These are phyloP conservation scores for Amitus sp. DNA, from an alignment of 2,888 invertebrate genomes.

Conservation along the genomic window DNA sequence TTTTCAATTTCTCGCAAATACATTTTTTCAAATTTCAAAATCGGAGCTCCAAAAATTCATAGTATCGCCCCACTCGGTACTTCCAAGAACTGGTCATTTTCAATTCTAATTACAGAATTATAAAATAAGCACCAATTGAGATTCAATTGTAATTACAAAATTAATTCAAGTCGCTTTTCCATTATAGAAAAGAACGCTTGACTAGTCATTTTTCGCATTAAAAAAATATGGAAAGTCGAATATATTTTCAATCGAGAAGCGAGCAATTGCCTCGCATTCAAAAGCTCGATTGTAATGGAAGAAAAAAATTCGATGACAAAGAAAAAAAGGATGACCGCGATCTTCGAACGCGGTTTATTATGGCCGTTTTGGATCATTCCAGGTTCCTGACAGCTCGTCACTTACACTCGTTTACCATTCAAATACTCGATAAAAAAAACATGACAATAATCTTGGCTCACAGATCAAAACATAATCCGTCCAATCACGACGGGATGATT, in stretches of 20 bases:
- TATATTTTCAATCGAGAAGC: no score
- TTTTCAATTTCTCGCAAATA: neutral
- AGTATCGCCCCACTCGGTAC: no score
- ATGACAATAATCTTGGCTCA: neutral
- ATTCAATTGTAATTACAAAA: no score
- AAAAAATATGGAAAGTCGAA: no score
- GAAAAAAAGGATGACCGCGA: neutral
- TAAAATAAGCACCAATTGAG: neutral
- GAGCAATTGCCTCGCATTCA: neutral
- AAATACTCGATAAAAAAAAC: neutral
- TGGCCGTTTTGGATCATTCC: conserved; percentile 4
- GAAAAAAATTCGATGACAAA: neutral
- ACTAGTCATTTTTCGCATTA: no score
- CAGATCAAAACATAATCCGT: neutral
- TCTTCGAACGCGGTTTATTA: neutral
- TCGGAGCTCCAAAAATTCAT: neutral
- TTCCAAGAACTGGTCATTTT: no score
- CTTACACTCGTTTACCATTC: neutral
- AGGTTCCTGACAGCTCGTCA: neutral
- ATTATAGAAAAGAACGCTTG: no score
- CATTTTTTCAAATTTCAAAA: neutral
- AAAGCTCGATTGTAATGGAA: neutral
- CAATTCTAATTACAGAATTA: no score
- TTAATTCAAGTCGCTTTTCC: no score
- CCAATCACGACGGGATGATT: neutral